A percentile compares a stretch with the other conserved stretches of the same genome.
Evolutionary conservation across 1,140 invertebrate genomes (phyloP).

Genomic region (Hycleus phaleratus): DNA sequence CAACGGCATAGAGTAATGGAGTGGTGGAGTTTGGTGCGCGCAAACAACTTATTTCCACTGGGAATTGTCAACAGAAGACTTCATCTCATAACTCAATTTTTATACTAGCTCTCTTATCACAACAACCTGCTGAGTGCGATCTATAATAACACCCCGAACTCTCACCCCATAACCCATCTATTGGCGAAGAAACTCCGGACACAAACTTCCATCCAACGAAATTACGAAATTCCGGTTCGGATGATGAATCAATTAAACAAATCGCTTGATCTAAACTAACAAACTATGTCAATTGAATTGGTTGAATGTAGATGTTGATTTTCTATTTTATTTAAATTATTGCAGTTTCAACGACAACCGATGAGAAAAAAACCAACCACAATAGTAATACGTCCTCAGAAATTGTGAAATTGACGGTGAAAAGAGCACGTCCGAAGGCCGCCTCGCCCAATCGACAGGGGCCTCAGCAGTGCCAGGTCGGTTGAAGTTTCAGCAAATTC

Average conservation of each 20-base stretch:
- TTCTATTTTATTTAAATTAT: slow-evolving; percentile 5
- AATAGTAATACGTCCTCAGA: slow-evolving; percentile 26
- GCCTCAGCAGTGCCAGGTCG: slow-evolving; percentile 61
- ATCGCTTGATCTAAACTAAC: no score
- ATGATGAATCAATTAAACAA: no score
- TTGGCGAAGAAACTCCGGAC: no score
- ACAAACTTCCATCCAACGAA: no score
- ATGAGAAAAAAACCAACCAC: slow-evolving; percentile 32
- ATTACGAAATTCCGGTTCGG: no score
- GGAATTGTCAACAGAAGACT: slow-evolving; percentile 39
- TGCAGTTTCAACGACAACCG: slow-evolving; percentile 38
- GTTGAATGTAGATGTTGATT: no score
- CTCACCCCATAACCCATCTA: no score
- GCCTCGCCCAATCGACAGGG: slow-evolving; percentile 64
- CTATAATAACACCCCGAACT: background rate
- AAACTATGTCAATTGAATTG: no score
- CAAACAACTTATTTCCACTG: slow-evolving; percentile 38
- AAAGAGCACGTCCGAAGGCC: slow-evolving; percentile 50
- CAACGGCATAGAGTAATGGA: slow-evolving; percentile 26
- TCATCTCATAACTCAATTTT: slow-evolving; percentile 40
- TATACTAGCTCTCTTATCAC: slow-evolving; percentile 32
- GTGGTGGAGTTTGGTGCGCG: slow-evolving; percentile 31
- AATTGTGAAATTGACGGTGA: slow-evolving; percentile 36
- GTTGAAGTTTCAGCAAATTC: slow-evolving; percentile 6
- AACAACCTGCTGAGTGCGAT: slow-evolving; percentile 30